These are phyloP conservation scores for Dermochelys coriacea DNA, from an alignment of 2,797 vertebrate genomes.

Conservation along the genomic window DNA sequence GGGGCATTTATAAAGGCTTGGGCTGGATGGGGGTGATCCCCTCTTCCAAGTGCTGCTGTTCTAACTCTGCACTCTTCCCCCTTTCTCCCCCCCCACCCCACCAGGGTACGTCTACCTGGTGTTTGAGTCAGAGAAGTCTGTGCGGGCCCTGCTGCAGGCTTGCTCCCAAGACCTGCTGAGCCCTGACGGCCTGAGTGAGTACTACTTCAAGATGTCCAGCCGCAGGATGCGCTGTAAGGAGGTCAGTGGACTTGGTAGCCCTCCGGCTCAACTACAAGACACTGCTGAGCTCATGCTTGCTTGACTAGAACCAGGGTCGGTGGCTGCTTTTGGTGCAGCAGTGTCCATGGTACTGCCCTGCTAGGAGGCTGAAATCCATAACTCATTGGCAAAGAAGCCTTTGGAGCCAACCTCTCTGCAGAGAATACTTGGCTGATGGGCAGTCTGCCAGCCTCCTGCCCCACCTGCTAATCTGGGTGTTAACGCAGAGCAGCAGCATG, in stretches of 20 bases:
- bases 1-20: not conserved
- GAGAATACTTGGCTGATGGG: not conserved
- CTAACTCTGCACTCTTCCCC: not conserved
- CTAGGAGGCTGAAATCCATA: not conserved
- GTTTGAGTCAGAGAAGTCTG: conserved; percentile 97
- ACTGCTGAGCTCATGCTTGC: not conserved
- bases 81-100: not conserved
- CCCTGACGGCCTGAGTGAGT: conserved; percentile 93
- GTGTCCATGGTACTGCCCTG: not conserved
- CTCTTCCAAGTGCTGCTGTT: not conserved
- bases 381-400: not conserved
- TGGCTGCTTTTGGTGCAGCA: not conserved
- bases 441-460: not conserved
- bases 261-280: no score
- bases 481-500: not conserved
- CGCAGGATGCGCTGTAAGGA: conserved; percentile 99
- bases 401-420: not conserved
- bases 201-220: conserved; percentile 99
- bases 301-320: not conserved
- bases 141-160: conserved; percentile 93
- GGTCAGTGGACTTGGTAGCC: conserved; percentile 78
- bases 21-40: rapidly evolving
- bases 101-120: conserved; percentile 97
- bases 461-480: not conserved
- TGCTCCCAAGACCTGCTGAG: conserved; percentile 96